Conservation (phyloP, 2,797 vertebrate genomes). For the Pangasius larnaudii region DNA sequence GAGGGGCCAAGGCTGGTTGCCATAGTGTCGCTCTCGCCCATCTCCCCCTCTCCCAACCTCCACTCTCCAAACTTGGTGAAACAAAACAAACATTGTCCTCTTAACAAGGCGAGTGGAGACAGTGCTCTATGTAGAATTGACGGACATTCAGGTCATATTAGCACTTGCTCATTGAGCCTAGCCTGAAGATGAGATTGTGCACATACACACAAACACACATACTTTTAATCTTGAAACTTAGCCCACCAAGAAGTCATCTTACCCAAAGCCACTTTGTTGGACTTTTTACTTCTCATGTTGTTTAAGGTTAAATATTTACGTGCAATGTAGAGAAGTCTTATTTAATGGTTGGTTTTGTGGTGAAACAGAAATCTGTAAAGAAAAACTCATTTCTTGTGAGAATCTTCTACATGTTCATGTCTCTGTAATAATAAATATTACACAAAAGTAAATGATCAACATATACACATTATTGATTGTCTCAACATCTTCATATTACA, state of each 20-base stretch:
- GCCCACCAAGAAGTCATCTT: not conserved
- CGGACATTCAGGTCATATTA: constrained; percentile 62
- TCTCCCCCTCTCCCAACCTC: constrained; percentile 35
- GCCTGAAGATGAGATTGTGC: constrained; percentile 41
- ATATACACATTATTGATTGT: not conserved
- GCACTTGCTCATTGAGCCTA: constrained; percentile 53
- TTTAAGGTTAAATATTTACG: not conserved
- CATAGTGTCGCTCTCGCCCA: constrained; percentile 45
- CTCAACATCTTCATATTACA: not conserved
- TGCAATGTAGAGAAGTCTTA: no score
- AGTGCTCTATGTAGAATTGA: constrained; percentile 51
- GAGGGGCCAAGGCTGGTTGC: constrained; percentile 52
- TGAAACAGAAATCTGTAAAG: not conserved
- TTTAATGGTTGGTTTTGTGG: not conserved
- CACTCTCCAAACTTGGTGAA: constrained; percentile 36
- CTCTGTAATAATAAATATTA: no score
- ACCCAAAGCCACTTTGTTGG: not conserved
- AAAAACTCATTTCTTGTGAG: not conserved
- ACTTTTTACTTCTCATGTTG: not conserved
- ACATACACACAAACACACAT: constrained; percentile 28
- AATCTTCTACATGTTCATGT: not conserved
- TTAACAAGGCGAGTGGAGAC: constrained; percentile 54
- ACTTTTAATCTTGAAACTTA: constrained; percentile 17
- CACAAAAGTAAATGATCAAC: not conserved
- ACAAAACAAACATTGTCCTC: constrained; percentile 64